Conservation (phyloP, 2,888 invertebrate genomes). For the Drosophila leonis region DNA sequence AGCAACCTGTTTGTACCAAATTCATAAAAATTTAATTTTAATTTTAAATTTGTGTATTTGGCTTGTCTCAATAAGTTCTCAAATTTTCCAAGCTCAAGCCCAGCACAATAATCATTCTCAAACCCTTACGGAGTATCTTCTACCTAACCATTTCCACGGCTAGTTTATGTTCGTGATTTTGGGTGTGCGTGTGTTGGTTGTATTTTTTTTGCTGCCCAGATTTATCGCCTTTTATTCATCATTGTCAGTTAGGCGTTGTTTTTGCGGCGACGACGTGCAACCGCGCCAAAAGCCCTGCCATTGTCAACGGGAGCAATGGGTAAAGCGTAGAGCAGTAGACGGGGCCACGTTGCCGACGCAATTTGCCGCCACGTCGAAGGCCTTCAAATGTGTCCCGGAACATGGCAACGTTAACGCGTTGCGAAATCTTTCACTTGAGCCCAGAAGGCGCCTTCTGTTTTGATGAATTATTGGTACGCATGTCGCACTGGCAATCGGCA, state of each 20-base stretch:
- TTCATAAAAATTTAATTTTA: too few relatives aligned
- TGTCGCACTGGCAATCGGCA: conserved; percentile 79
- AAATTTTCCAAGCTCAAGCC: too few relatives aligned
- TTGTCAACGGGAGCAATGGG: conserved; percentile 10
- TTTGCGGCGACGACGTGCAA: conserved; percentile 73
- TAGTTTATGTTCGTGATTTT: conserved; percentile 17
- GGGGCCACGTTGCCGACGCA: conserved; percentile 54
- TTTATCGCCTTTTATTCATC: conserved; percentile 81
- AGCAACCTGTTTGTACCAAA: too few relatives aligned
- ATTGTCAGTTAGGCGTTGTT: conserved; percentile 74
- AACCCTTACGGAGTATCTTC: background rate
- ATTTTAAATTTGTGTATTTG: too few relatives aligned
- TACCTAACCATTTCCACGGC: background rate
- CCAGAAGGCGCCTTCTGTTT: conserved; percentile 65
- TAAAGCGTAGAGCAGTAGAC: background rate
- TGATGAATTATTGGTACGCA: conserved; percentile 81
- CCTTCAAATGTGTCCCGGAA: conserved; percentile 60
- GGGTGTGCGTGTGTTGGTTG: conserved; percentile 4
- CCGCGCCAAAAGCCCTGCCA: conserved; percentile 55
- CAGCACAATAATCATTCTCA: background rate
- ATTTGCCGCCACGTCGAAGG: conserved; percentile 79
- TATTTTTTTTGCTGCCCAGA: conserved; percentile 50
- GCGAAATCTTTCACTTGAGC: conserved; percentile 54
- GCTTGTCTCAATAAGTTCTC: background rate
- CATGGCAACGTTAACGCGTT: conserved; percentile 48